These are phyloP conservation scores for Drosophila subpulchrella DNA, from an alignment of 1,140 invertebrate species.

Conservation along the genomic window DNA sequence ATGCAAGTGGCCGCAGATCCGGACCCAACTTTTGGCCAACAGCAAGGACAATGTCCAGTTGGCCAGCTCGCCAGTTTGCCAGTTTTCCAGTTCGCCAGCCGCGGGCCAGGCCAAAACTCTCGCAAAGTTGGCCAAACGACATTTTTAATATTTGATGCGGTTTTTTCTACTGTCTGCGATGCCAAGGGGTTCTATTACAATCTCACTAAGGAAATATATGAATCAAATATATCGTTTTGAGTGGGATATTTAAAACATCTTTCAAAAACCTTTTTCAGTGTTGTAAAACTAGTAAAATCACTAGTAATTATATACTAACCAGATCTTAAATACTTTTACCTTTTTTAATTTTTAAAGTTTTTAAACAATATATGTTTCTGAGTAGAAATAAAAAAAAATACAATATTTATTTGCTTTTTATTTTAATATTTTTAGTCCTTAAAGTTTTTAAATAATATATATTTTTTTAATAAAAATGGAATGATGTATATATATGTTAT, in stretches of 20 bases:
- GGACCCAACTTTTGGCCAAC: background rate
- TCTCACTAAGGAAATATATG: background rate
- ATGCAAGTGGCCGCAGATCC: constrained; percentile 15
- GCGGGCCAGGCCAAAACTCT: constrained; percentile 11
- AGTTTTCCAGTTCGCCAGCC: background rate
- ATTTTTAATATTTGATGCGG: constrained; percentile 50
- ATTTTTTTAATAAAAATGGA: no score
- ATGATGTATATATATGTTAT: no score
- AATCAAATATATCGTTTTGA: background rate
- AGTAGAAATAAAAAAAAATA: no score
- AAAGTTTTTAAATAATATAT: no score
- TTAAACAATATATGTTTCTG: no score
- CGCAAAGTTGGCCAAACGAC: constrained; percentile 29
- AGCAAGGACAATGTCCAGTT: constrained; percentile 9
- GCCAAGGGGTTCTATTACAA: background rate
- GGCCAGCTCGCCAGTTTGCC: background rate
- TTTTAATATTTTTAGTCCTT: no score
- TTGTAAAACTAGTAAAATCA: no score
- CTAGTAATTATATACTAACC: no score
- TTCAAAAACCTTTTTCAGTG: no score
- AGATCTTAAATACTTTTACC: background rate
- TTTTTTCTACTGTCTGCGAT: constrained; percentile 1
- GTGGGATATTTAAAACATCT: no score
- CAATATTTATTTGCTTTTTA: no score
- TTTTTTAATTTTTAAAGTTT: background rate